These are phyloP conservation scores for Macrophya annulata DNA, from an alignment of 2,888 invertebrate genomes.

Conservation along the genomic window DNA sequence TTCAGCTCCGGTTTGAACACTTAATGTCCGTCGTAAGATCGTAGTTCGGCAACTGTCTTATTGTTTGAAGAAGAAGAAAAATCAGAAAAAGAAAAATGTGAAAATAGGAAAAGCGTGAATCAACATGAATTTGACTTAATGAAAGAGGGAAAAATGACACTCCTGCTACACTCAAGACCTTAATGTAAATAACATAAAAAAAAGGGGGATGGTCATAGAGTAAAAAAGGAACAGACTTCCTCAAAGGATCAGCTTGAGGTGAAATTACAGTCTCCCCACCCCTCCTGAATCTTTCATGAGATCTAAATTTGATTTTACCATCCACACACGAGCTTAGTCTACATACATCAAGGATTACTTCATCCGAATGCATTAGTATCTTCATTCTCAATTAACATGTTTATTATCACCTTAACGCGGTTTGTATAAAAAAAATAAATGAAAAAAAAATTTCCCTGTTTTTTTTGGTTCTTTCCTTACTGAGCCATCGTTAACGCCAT, in stretches of 20 bases:
- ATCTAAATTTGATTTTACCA: slow-evolving; percentile 16
- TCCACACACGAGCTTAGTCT: not conserved
- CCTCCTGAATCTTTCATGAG: slow-evolving; percentile 42
- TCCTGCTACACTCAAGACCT: not conserved
- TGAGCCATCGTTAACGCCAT: not conserved
- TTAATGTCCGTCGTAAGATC: slow-evolving; percentile 64
- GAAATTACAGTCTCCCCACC: slow-evolving; percentile 32
- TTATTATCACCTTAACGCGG: not conserved
- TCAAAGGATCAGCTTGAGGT: slow-evolving; percentile 12
- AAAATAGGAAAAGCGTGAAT: not conserved
- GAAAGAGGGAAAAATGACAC: not conserved
- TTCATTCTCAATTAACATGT: slow-evolving; percentile 6
- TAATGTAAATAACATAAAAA: not conserved
- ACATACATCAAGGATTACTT: not conserved
- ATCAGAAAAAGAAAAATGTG: not conserved
- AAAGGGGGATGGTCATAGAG: not conserved
- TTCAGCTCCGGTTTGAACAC: slow-evolving; percentile 69
- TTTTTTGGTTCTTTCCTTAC: not conserved
- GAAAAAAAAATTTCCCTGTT: not conserved
- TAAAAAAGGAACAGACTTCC: slow-evolving; percentile 25
- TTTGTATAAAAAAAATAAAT: not conserved
- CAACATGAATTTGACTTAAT: not conserved
- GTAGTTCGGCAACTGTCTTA: slow-evolving; percentile 57
- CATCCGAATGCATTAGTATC: slow-evolving; percentile 28
- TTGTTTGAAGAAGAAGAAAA: slow-evolving; percentile 35